These are phyloP conservation scores for Podotricha telesiphe DNA, from an alignment of 2,888 invertebrate species.

Conservation along the genomic window DNA sequence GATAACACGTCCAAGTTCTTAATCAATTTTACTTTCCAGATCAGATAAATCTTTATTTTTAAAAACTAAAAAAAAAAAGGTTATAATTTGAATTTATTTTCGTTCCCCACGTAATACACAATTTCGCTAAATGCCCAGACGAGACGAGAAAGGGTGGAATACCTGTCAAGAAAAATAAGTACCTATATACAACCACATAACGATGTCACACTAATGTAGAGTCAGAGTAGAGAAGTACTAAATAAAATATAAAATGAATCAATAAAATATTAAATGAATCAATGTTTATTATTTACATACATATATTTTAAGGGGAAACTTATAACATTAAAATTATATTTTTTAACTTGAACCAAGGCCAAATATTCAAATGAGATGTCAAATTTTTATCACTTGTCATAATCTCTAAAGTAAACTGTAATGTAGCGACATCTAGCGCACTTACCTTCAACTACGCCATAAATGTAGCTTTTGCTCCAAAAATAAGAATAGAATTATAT, in stretches of 20 bases:
- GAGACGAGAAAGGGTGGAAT: too few relatives aligned
- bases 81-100: too few relatives aligned
- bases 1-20: too few relatives aligned
- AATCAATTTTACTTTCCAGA: too few relatives aligned
- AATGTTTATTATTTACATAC: neutral
- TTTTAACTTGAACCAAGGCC: slow-evolving; percentile 40
- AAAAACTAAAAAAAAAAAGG: too few relatives aligned
- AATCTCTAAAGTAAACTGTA: slow-evolving; percentile 34
- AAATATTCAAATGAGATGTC: slow-evolving; percentile 44
- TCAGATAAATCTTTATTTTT: too few relatives aligned
- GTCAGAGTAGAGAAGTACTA: neutral
- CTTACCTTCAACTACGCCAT: slow-evolving; percentile 26
- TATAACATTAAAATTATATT: slow-evolving; percentile 33
- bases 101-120: too few relatives aligned
- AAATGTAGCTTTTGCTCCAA: slow-evolving; percentile 12
- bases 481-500: slow-evolving; percentile 6
- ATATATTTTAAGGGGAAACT: neutral
- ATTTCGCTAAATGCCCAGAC: too few relatives aligned
- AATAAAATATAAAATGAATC: neutral
- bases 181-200: too few relatives aligned
- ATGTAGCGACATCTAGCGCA: slow-evolving; percentile 38
- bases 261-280: too few relatives aligned
- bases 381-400: slow-evolving; percentile 44
- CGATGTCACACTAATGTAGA: neutral
- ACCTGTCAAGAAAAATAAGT: too few relatives aligned